Evolutionary conservation across 1,140 invertebrate species (phyloP), one percentile per base, ranked within the genome.

Genomic region (Eupeodes corollae): DNA sequence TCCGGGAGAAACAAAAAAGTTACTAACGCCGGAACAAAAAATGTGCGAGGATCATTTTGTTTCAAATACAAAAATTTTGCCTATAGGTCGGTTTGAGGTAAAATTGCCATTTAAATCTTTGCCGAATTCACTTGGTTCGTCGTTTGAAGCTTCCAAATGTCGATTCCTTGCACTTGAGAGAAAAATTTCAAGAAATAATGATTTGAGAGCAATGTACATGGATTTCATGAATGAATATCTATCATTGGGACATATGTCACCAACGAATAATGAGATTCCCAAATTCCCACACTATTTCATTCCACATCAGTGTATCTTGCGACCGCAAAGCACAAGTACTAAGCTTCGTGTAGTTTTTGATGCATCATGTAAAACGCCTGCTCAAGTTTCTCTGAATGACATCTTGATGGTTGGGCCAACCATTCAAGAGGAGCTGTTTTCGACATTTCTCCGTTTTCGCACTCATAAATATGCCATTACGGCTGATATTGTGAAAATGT

Each of bases 371-470:
- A n/a, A 21, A n/a, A 43, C 45, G 5, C 34, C 37, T 5, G 30
- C 9, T 21, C 51, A 49, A 8, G 15, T 50, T 13, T 56, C 54
- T 11, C 43, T 62, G 16, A 59, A 53, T 42, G 48, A 50, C 12
- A 16, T 32, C 6, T 30, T 52, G 13, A 35, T 37, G n/a, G 19
- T 34, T 33, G 51, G 51, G 3, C 48, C 51, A 15, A 49, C 32
- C 8, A 19, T 52, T 21, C 51, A 52, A 43, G 21, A 35, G 5
- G 51, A 52, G n/a, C 14, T 54, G 63, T 54, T 52, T 49, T 6
- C 53, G 64, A 46, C 56, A 59, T 31, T 68, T 64, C 47, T 46
- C 56, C 40, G 68, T 69, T 42, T 39, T 70, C 10, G 71, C 61
- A 61, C 48, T 58, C 14, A 53, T 56, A 2, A 47, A 52, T 39